Percentiles rank a stretch among this genome's conserved stretches.
Evolutionary conservation across 2,888 invertebrate genomes (phyloP).

Genomic region (Catocala nupta): DNA sequence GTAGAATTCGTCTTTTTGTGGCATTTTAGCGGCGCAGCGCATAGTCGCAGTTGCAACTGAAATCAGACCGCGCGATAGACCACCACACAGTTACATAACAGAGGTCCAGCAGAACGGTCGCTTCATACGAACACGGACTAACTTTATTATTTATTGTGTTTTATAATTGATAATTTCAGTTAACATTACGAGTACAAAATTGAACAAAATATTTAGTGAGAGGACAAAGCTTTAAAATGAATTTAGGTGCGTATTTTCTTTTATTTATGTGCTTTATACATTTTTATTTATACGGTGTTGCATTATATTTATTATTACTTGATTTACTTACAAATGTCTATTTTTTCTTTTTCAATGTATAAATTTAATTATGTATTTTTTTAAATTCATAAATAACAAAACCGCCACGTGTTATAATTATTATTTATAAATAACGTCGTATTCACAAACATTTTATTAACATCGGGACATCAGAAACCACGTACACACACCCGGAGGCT

Average conservation of each 20-base stretch:
- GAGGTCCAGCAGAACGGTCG: conserved; percentile 60
- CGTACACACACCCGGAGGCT: too few relatives aligned
- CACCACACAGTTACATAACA: conserved; percentile 67
- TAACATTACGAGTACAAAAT: background rate
- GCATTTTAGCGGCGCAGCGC: conserved; percentile 37
- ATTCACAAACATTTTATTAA: too few relatives aligned
- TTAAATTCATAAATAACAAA: too few relatives aligned
- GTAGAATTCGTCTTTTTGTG: conserved; percentile 1
- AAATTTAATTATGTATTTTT: too few relatives aligned
- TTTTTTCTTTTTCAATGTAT: too few relatives aligned
- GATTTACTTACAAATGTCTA: too few relatives aligned
- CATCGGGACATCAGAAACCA: too few relatives aligned
- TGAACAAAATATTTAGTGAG: conserved; percentile 16
- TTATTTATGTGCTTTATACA: background rate
- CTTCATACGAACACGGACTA: conserved; percentile 9
- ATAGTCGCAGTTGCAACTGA: conserved; percentile 40
- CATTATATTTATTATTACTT: too few relatives aligned
- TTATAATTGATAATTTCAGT: background rate
- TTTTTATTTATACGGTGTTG: background rate
- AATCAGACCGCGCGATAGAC: conserved; percentile 39
- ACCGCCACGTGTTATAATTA: too few relatives aligned
- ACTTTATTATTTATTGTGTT: conserved; percentile 10
- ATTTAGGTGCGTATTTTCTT: conserved; percentile 43
- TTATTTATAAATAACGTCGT: too few relatives aligned
- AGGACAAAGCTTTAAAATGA: conserved; percentile 26